A percentile compares a stretch with the other conserved stretches of the same genome.
Evolutionary conservation across 2,113 vertebrate genomes (phyloP).

Genomic region (Catagonus wagneri): DNA sequence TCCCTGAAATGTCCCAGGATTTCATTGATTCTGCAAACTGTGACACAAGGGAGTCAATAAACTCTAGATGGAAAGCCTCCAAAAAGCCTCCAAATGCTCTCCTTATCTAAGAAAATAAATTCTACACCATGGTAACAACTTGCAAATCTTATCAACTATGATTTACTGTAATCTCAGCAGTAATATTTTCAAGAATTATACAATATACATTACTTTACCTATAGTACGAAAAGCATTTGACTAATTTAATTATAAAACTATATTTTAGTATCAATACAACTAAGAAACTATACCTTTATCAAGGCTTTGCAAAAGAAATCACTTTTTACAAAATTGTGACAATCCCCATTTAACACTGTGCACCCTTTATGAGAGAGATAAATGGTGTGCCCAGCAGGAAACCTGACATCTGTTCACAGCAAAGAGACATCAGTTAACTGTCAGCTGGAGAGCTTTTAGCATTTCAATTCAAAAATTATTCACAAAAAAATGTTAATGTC

Average conservation of each 20-base stretch:
- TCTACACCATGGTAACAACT: neutral
- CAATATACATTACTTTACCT: neutral
- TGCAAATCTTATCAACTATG: neutral
- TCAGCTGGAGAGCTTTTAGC: conserved; percentile 7
- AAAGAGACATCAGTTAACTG: conserved; percentile 22
- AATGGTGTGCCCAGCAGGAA: neutral
- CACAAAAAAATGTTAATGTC: conserved; percentile 6
- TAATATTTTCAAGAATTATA: conserved; percentile 9
- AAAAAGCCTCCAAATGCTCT: too few relatives aligned
- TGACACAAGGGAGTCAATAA: neutral
- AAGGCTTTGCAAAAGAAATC: conserved; percentile 21
- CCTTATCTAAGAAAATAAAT: neutral
- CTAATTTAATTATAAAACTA: conserved; percentile 1
- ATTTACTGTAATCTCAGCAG: neutral
- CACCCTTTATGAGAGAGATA: neutral
- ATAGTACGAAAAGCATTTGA: neutral
- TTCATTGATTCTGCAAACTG: neutral
- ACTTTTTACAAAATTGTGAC: neutral
- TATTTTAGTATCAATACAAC: neutral
- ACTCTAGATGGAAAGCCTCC: neutral
- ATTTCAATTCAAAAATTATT: conserved; percentile 55
- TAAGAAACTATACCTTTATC: conserved; percentile 28
- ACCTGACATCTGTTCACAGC: conserved; percentile 19
- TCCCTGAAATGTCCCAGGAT: neutral
- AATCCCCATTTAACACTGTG: neutral